A percentile compares a stretch with the other conserved stretches of the same genome.
Evolutionary conservation across 2,888 invertebrate genomes (phyloP).

Genomic region (Diaphora mendica): DNA sequence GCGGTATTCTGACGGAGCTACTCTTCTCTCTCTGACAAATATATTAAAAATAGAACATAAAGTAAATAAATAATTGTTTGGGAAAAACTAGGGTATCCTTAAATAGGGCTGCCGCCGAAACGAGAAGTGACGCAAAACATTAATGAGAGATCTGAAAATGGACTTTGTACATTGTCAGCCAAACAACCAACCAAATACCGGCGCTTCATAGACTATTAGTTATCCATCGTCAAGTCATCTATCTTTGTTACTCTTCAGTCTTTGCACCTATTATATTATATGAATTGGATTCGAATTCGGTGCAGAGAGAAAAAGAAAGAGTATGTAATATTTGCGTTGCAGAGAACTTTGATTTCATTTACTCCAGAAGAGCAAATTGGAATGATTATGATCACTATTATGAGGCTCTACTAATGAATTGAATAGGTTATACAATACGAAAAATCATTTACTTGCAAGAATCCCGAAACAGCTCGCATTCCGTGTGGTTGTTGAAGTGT

Average conservation of each 20-base stretch:
- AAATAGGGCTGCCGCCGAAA: not conserved
- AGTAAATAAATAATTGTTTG: not conserved
- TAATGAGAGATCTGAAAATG: not conserved
- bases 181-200: not conserved
- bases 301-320: no score
- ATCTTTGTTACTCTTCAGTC: no score
- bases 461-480: constrained; percentile 79
- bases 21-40: constrained; percentile 67
- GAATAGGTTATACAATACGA: not conserved
- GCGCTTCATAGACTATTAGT: not conserved
- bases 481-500: constrained; percentile 73
- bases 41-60: not conserved
- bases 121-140: not conserved
- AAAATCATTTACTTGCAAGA: constrained; percentile 73
- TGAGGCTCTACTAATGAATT: not conserved
- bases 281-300: no score
- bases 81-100: not conserved
- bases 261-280: no score
- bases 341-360: no score
- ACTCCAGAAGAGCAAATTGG: no score
- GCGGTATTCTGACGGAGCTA: constrained; percentile 63
- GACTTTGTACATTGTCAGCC: not conserved
- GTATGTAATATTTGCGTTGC: not conserved
- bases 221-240: no score
- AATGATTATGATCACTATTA: no score